Conservation (phyloP, 2,797 vertebrate genomes). For the Molossus alvarezi region DNA sequence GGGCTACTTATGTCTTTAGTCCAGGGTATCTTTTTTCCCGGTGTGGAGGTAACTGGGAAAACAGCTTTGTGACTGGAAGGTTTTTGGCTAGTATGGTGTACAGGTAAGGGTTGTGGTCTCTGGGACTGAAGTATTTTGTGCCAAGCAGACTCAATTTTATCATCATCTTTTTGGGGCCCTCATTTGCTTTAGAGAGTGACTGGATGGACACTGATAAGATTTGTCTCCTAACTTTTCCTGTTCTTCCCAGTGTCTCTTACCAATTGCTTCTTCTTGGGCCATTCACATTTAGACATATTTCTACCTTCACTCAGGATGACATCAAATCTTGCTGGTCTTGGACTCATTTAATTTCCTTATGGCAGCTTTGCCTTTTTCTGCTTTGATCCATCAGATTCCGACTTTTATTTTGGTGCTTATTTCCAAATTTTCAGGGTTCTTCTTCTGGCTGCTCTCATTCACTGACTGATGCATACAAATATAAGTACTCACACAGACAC, state of each 20-base stretch:
- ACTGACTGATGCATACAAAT: neutral
- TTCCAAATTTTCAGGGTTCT: constrained; percentile 38
- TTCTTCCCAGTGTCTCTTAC: neutral
- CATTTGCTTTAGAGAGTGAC: neutral
- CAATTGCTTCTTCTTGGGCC: neutral
- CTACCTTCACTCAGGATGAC: neutral
- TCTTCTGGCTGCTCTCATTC: neutral
- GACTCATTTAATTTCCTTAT: constrained; percentile 3
- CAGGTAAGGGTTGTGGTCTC: neutral
- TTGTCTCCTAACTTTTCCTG: neutral
- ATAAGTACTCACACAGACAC: neutral
- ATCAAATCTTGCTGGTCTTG: neutral
- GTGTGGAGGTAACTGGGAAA: neutral
- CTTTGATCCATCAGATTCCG: neutral
- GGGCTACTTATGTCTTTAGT: neutral
- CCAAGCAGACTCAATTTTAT: neutral
- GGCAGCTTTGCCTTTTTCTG: constrained; percentile 2
- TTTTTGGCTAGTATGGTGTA: neutral
- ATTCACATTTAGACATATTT: neutral
- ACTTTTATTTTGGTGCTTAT: constrained; percentile 20
- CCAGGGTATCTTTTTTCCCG: neutral
- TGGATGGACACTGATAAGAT: neutral
- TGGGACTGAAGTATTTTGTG: neutral
- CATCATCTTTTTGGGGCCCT: neutral
- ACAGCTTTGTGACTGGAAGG: neutral